Evolutionary conservation across 1,140 invertebrate species (phyloP), one percentile per base, ranked within the genome.

Genomic region (Callitettix versicolor): DNA sequence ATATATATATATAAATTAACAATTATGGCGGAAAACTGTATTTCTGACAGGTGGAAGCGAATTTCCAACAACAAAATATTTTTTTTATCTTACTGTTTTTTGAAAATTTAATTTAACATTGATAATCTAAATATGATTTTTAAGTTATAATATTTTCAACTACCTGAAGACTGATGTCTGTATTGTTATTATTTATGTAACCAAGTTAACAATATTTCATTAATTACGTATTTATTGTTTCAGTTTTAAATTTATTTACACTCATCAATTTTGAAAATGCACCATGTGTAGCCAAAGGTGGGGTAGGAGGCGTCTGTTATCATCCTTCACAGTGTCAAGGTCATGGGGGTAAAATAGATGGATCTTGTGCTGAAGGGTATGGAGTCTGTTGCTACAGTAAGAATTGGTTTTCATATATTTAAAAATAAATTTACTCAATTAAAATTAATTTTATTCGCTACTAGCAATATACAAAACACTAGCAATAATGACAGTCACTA

Each of bases 351-450:
- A 69, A 71, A 18, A 64, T 73, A 7, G 74, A 79, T 61, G 81
- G 82, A n/a, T 65, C 70, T 5, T 88, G 86, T 69, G 85, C 84
- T 20, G 77, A 80, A 63, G 84, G 84, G 17, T 83, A 80, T 64
- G 85, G 82, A 3, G 76, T 79, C n/a, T 88, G 85, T 61, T 88
- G 85, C 63, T 72, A 82, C 48, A 79, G 84, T 86, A 73, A 80
- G 77, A 74, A 15, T 15, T 20, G 14, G n/a, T 9, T 36, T 9
- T 36, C 7, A 36, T 9, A 36, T 36, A 7, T 9, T 36, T 36
- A 36, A 36, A 36, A 36, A 36, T 9, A 36, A n/a, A 36, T 9
- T n/a, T 9, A 7, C 34, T 36, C n/a, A 36, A 36, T 7, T 9
- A 36, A 36, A 36, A n/a, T n/a, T n/a, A n/a, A n/a, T n/a, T n/a